Base-by-base conservation (phyloP, 2,888 invertebrate species). In the Ophion ventricosus region DNA sequence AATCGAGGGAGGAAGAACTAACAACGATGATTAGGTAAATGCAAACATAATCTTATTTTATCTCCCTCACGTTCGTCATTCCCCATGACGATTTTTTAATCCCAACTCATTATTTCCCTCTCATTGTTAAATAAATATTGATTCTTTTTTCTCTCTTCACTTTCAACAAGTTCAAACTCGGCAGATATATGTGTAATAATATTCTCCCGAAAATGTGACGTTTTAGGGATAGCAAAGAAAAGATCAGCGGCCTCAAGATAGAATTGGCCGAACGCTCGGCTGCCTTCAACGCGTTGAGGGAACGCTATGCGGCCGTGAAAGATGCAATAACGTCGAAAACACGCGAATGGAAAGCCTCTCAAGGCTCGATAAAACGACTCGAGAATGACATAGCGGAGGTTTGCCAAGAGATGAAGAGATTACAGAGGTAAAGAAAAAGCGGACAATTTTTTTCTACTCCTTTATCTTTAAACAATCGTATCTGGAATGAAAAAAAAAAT, bases 21-120 rank as follows among this genome's bases (percentile, higher is more conserved):
- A 84, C 89, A 78, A 69, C 29, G 14, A 92, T 92, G 83, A 94
- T 95, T 76, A 92, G 94, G 95, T 95, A 91, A 93, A 40, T 64
- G 7, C n/a, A 26, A 61, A 26, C 26, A 43, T 49, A 0, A 23
- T 43, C 29, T 20, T 10, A 35, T 67, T 5, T 26, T 91, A 40
- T 56, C 25, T 64, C 35, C 35, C 35, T 57, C 63, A 29, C 56
- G 64, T 66, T 63, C n/a, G 56, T 25, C 77, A 79, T 69, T 64
- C 35, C 8, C 35, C 35, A 7, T 35, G 35, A 35, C 1, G 35
- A 5, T 35, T 54, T 70, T 35, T 80, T 25, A 17, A n/a, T 7
- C 8, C 2, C 7, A 29, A n/a, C 4, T 35, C 5, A 7, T 35
- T 4, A 35, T 35, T 35, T 35, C 8, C 8, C 35, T 35, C 8